These are phyloP conservation scores for Balearica regulorum DNA, from an alignment of 2,797 vertebrate species.

Conservation along the genomic window DNA sequence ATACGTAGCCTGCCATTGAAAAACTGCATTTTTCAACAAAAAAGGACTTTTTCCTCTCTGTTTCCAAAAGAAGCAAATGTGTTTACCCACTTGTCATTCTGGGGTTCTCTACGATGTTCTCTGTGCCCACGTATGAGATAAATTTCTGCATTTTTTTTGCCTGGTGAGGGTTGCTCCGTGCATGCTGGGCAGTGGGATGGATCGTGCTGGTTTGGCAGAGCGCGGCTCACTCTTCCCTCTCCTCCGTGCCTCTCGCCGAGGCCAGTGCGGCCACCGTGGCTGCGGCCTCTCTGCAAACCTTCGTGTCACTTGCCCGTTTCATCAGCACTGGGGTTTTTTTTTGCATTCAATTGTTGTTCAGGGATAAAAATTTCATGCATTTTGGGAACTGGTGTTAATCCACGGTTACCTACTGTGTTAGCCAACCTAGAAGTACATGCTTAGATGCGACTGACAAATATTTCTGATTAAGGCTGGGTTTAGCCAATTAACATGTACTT, in stretches of 20 bases:
- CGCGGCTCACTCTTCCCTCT: not conserved
- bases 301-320: not conserved
- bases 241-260: accelerated
- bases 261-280: not conserved
- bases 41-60: not conserved
- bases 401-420: not conserved
- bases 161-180: not conserved
- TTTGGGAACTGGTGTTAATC: not conserved
- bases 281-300: not conserved
- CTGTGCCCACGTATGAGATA: not conserved
- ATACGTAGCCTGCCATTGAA: not conserved
- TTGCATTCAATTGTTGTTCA: not conserved
- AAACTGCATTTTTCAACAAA: not conserved
- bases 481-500: not conserved
- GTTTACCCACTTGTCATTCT: not conserved
- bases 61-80: not conserved
- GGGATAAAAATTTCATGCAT: not conserved
- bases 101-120: not conserved
- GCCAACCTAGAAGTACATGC: not conserved
- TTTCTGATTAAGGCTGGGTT: not conserved
- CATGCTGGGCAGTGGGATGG: not conserved
- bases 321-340: not conserved
- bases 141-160: not conserved
- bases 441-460: not conserved
- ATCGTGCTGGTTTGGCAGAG: not conserved